Evolutionary conservation across 2,797 vertebrate genomes (phyloP).

Genomic region (Aeoliscus strigatus): DNA sequence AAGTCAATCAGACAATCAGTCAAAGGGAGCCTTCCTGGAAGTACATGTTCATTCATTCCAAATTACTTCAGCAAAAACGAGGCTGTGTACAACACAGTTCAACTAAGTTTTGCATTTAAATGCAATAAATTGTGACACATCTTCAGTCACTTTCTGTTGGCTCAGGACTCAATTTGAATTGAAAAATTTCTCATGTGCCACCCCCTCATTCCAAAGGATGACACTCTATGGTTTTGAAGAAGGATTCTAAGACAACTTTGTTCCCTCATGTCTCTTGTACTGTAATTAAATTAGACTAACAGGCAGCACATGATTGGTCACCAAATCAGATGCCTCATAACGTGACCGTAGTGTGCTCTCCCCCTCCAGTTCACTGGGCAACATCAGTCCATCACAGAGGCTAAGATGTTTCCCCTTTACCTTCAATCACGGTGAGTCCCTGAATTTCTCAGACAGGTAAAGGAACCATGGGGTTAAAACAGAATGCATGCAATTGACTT

Average conservation of each 20-base stretch:
- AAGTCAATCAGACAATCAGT: no score
- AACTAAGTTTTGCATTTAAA: no score
- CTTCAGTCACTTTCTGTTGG: no score
- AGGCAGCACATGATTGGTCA: slow-evolving; percentile 71
- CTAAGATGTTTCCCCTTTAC: slow-evolving; percentile 77
- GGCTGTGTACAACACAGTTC: no score
- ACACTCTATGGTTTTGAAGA: slow-evolving; percentile 31
- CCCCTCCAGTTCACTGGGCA: slow-evolving; percentile 39
- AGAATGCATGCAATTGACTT: no score
- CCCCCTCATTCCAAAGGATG: slow-evolving; percentile 3
- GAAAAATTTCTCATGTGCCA: no score
- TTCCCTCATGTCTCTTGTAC: slow-evolving; percentile 49
- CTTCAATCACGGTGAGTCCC: slow-evolving; percentile 74
- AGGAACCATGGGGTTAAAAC: background rate
- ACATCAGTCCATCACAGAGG: slow-evolving; percentile 44
- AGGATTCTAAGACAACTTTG: slow-evolving; percentile 25
- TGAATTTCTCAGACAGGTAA: slow-evolving; percentile 18
- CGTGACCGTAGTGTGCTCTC: slow-evolving; percentile 56
- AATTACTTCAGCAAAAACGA: no score
- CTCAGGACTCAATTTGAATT: no score
- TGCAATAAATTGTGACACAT: no score
- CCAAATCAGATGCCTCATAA: slow-evolving; percentile 74
- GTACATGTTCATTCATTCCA: no score
- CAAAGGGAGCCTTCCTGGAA: no score
- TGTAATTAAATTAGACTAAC: slow-evolving; percentile 75